Conservation (phyloP, 2,888 invertebrate genomes). For the Liodrosophila aerea region DNA sequence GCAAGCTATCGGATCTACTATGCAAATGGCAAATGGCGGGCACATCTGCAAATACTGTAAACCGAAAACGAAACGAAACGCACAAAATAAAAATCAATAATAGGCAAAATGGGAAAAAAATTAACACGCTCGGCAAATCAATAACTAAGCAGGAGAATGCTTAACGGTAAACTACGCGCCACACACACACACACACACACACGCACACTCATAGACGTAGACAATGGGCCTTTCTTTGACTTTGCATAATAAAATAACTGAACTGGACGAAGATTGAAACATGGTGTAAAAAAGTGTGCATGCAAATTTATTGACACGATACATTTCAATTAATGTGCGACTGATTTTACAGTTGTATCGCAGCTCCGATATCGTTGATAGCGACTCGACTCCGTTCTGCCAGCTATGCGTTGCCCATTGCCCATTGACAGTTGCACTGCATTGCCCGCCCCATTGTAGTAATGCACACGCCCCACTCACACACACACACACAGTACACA, state of each 20-base stretch:
- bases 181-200: slow-evolving; percentile 15
- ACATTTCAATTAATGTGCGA: slow-evolving; percentile 61
- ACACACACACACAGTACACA: slow-evolving; percentile 6
- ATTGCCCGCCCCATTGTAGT: slow-evolving; percentile 42
- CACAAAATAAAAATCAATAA: slow-evolving; percentile 41
- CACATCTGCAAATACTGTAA: not conserved
- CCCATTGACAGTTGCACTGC: slow-evolving; percentile 36
- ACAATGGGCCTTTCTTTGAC: slow-evolving; percentile 53
- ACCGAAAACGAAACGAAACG: not conserved
- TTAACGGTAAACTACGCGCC: slow-evolving; percentile 38
- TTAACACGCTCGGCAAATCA: slow-evolving; percentile 37
- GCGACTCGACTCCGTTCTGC: slow-evolving; percentile 26
- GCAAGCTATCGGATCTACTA: slow-evolving; percentile 23
- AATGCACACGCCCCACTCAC: slow-evolving; percentile 57
- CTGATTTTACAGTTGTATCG: slow-evolving; percentile 57
- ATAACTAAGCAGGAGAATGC: slow-evolving; percentile 37
- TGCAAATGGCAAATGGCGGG: slow-evolving; percentile 27
- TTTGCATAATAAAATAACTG: slow-evolving; percentile 49
- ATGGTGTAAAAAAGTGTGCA: slow-evolving; percentile 47
- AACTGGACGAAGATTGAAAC: slow-evolving; percentile 40
- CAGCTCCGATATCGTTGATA: slow-evolving; percentile 33
- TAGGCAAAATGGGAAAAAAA: slow-evolving; percentile 20
- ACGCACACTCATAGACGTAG: slow-evolving; percentile 9
- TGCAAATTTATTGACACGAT: slow-evolving; percentile 55
- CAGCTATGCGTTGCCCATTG: slow-evolving; percentile 16